A percentile compares a stretch with the other conserved stretches of the same genome.
Conservation (phyloP, 2,113 vertebrate genomes). For the Hypanus sabinus region DNA sequence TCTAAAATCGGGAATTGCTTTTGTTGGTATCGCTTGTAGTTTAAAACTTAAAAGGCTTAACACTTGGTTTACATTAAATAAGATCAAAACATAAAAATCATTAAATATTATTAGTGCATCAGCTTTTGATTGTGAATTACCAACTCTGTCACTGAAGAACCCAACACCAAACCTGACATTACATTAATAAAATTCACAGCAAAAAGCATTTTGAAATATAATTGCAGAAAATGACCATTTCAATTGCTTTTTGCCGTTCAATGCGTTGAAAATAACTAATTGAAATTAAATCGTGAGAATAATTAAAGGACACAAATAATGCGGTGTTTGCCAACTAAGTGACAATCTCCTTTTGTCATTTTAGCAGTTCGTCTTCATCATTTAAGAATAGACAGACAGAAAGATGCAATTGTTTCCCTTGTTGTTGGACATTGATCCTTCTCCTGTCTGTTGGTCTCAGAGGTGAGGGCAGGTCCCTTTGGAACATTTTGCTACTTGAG, state of each 20-base stretch:
- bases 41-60: neutral
- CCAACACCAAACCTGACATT: neutral
- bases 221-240: neutral
- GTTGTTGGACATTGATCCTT: slow-evolving; percentile 62
- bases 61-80: slow-evolving; percentile 1
- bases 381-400: slow-evolving; percentile 39
- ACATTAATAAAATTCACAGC: neutral
- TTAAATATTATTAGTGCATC: neutral
- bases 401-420: slow-evolving; percentile 51
- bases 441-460: slow-evolving; percentile 50
- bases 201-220: neutral
- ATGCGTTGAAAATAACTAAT: neutral
- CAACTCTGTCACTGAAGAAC: neutral
- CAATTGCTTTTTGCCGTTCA: neutral
- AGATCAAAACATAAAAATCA: neutral
- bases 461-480: slow-evolving; percentile 58
- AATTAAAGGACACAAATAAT: slow-evolving; percentile 20
- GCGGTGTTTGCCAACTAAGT: slow-evolving; percentile 14
- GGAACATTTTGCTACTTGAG: slow-evolving; percentile 56
- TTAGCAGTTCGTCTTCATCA: slow-evolving; percentile 35
- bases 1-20: neutral
- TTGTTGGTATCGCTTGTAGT: neutral
- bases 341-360: slow-evolving; percentile 34
- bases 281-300: neutral
- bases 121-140: neutral